Conservation (phyloP, 2,888 invertebrate genomes). For the Tenthredo distinguenda region DNA sequence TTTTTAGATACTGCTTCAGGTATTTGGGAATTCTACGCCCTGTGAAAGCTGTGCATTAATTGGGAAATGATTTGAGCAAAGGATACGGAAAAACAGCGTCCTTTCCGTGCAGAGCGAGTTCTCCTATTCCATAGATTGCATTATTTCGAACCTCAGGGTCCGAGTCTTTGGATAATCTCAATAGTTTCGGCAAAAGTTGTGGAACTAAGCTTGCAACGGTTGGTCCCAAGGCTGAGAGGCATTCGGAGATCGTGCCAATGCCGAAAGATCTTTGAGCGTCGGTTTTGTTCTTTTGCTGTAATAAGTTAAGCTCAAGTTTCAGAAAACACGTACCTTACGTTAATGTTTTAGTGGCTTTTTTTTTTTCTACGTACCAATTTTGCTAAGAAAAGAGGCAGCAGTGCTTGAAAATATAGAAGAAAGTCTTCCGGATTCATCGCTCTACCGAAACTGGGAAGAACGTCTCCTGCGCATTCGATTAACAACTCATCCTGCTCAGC, state of each 20-base stretch:
- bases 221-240: slow-evolving; percentile 82
- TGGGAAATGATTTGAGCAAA: slow-evolving; percentile 62
- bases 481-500: slow-evolving; percentile 88
- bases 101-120: slow-evolving; percentile 85
- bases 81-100: slow-evolving; percentile 83
- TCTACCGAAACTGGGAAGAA: slow-evolving; percentile 85
- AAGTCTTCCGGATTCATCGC: slow-evolving; percentile 84
- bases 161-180: slow-evolving; percentile 82
- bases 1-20: background rate
- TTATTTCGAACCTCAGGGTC: slow-evolving; percentile 88
- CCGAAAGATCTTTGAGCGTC: slow-evolving; percentile 86
- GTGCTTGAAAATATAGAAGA: slow-evolving; percentile 83
- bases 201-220: slow-evolving; percentile 81
- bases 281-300: slow-evolving; percentile 84
- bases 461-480: slow-evolving; percentile 87
- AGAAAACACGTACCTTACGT: background rate
- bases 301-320: slow-evolving; percentile 46
- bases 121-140: slow-evolving; percentile 87
- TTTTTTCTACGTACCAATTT: slow-evolving; percentile 81
- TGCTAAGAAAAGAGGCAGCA: slow-evolving; percentile 82
- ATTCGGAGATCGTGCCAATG: slow-evolving; percentile 87
- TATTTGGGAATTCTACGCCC: background rate
- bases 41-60: background rate
- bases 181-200: slow-evolving; percentile 83
- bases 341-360: background rate